Base-by-base conservation (phyloP, 2,888 invertebrate genomes). In the Chromoteleia sp. region DNA sequence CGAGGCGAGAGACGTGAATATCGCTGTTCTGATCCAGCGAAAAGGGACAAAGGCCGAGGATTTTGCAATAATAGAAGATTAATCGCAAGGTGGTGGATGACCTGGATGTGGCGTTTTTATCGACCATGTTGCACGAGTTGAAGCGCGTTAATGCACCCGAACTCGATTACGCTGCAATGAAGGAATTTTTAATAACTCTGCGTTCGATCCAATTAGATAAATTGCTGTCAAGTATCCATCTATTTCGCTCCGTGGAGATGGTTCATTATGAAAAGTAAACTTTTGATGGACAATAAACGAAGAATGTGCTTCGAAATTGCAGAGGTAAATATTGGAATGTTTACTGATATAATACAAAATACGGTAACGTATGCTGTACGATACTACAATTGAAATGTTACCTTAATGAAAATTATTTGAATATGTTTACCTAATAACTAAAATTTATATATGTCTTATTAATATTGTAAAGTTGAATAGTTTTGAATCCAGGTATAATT, bases 11-110 rank as follows among this genome's bases (percentile, higher is more conserved):
- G 8, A 29, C 43, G 0, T 14, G 59, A 15, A 75, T 36, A 10
- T 54, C 14, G 14, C 10, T 21, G 19, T 65, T 52, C 5, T 8
- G 30, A 14, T 75, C 65, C 0, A 74, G 6, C 1, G 75, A 52
- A 1, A 82, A 54, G 8, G 82, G 82, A 75, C 74, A 78, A 8
- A 82, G 41, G 12, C 82, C 82, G 14, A 79, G 76, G 15, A 67
- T 33, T 21, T 79, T 76, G 61, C 67, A 39, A 33, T 50, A 82
- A 63, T 68, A 82, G 8, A 73, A 82, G 12, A 76, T 68, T 12
- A 78, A 58, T 58, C 33, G 45, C 7, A 36, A 29, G 10, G 14
- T 29, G 0, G n/a, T 36, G 6, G 29, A 43, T 25, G 30, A 41
- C 52, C 21, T 14, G 4, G 41, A 25, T 48, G 56, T 41, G 30